A percentile compares a stretch with the other conserved stretches of the same genome.
phyloP scores from a whole-genome alignment of 2,888 invertebrate genomes.

The Ectemnius lituratus region DNA sequence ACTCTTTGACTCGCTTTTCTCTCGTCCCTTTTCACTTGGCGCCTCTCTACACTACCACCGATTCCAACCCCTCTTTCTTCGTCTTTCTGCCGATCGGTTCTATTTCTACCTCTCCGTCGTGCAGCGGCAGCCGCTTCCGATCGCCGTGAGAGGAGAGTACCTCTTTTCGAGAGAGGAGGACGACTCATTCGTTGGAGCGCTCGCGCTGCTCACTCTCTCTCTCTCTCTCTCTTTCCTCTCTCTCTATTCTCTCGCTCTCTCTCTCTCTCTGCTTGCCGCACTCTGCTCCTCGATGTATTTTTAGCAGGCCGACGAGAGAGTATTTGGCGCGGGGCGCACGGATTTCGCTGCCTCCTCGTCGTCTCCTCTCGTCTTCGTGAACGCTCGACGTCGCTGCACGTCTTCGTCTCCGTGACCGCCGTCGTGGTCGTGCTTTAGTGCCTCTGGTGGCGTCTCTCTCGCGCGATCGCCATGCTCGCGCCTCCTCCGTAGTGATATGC shows the following conservation, averaged over 20 bases:
- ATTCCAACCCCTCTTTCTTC: not conserved
- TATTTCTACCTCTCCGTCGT: slow-evolving; percentile 22
- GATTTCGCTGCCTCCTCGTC: slow-evolving; percentile 52
- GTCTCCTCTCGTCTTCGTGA: slow-evolving; percentile 47
- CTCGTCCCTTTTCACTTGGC: slow-evolving; percentile 7
- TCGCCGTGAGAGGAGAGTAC: slow-evolving; percentile 2
- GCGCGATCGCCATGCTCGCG: slow-evolving; percentile 53
- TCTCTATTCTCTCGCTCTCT: not conserved
- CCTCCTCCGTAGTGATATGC: slow-evolving; percentile 46
- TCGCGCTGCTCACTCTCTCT: slow-evolving; percentile 4
- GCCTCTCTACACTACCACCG: slow-evolving; percentile 8
- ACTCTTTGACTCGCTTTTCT: slow-evolving; percentile 39
- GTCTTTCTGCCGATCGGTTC: not conserved
- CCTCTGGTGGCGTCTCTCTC: slow-evolving; percentile 59
- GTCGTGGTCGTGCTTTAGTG: slow-evolving; percentile 64
- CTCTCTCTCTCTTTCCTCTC: not conserved
- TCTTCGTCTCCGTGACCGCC: slow-evolving; percentile 58
- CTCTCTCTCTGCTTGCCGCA: slow-evolving; percentile 14
- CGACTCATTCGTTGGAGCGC: slow-evolving; percentile 5
- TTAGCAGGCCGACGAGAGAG: slow-evolving; percentile 71
- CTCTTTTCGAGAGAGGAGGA: not conserved
- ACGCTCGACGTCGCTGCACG: slow-evolving; percentile 47
- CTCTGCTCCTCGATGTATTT: slow-evolving; percentile 71
- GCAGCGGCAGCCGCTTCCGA: not conserved
- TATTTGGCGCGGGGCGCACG: slow-evolving; percentile 75